These are phyloP conservation scores for Scotopteryx bipunctaria DNA, from an alignment of 2,888 invertebrate species.

Conservation along the genomic window DNA sequence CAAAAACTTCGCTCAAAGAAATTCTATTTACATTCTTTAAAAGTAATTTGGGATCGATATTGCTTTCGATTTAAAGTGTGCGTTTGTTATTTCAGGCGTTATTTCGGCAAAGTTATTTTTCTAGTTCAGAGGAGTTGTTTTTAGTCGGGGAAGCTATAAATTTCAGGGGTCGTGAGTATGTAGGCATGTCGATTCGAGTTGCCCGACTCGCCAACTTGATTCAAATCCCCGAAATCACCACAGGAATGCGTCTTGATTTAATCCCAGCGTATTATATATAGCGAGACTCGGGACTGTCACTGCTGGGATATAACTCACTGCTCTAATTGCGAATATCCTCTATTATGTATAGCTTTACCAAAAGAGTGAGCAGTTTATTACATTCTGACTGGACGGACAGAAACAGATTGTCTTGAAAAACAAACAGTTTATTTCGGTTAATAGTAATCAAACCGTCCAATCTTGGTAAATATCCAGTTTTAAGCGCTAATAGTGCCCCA, in stretches of 20 bases:
- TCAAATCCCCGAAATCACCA: constrained; percentile 48
- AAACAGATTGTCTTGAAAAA: constrained; percentile 1
- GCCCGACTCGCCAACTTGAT: constrained; percentile 25
- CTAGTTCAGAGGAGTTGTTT: constrained; percentile 51
- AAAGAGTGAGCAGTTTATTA: constrained; percentile 9
- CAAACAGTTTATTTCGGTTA: background rate
- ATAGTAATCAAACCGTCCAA: no score
- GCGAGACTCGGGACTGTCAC: constrained; percentile 50
- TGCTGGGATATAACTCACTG: constrained; percentile 53
- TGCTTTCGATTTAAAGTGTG: constrained; percentile 21
- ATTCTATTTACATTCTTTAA: constrained; percentile 21
- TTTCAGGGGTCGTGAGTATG: constrained; percentile 46
- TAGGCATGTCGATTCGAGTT: constrained; percentile 42
- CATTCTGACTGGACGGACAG: background rate
- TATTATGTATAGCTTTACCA: constrained; percentile 41
- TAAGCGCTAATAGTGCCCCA: no score
- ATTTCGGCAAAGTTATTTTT: constrained; percentile 43
- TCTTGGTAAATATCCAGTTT: no score
- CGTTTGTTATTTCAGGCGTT: constrained; percentile 31
- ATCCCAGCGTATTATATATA: constrained; percentile 54
- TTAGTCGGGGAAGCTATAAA: constrained; percentile 55
- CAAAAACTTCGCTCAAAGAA: constrained; percentile 12
- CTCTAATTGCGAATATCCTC: constrained; percentile 59
- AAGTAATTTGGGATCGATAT: constrained; percentile 22
- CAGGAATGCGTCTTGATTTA: constrained; percentile 60